Evolutionary conservation across 1,140 invertebrate species (phyloP), one percentile per base, ranked within the genome.

Genomic region (Stratiolaelaps scimitus): DNA sequence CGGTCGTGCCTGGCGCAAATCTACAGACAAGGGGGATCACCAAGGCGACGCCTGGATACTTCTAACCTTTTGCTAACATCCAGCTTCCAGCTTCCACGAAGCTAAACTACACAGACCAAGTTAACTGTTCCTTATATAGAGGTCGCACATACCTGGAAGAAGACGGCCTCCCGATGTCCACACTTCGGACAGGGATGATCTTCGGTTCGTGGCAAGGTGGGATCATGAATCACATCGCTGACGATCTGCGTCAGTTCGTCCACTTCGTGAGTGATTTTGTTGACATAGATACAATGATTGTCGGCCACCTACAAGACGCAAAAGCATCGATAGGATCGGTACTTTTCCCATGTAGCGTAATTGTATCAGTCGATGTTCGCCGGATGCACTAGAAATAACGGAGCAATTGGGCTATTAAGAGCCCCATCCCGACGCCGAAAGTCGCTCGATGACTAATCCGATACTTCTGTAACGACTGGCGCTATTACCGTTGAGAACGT

Each of bases 201-300:
- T 74, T 96, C 92, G 1, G 95, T 98, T 69, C 93, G 82, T 7
- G 96, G 96, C 67, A 99, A 77, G 17, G 96, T 98, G 20, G 95
- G 95, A 76, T 98, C 95, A 40, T 92, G 92, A 68, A 97, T 91
- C 0, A 98, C 93, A 77, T 98, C 95, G 5, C 91, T 86, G 48
- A 95, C 90, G 72, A 98, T 98, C 76, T 98, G 93, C 0, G 93
- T 97, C 66, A 98, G 77, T 78, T 98, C 94, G 78, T 98, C 95
- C 69, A 98, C 93, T 86, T 98, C 95, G 83, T 98, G 95, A 83
- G 93, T 96, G 80, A 99, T 95, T 82, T 98, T 98, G 82, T 98
- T 99, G 0, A 98, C 94, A 74, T 98, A 99, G 67, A 99, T 96
- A 74, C 95, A 98, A 72, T 94, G 92, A 70, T 94, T 97, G 72